These are phyloP conservation scores for Tenthredo amoena DNA, from an alignment of 2,888 invertebrate species.

Conservation along the genomic window DNA sequence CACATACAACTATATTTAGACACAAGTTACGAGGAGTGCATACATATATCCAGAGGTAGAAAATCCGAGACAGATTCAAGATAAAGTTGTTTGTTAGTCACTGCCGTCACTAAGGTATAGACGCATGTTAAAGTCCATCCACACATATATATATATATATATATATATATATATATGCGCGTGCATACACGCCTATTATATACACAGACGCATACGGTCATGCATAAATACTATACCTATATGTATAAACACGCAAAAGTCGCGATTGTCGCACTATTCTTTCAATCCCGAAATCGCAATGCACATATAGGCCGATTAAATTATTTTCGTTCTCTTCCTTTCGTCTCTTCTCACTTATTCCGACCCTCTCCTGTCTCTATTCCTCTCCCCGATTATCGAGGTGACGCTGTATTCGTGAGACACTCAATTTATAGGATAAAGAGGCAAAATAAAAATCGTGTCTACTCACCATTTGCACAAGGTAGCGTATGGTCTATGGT, in stretches of 20 bases:
- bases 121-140: not conserved
- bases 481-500: slow-evolving; percentile 70
- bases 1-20: slow-evolving; percentile 4
- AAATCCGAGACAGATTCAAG: slow-evolving; percentile 13
- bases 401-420: no score
- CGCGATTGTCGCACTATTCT: not conserved
- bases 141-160: no score
- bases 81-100: slow-evolving; percentile 13
- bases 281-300: no score
- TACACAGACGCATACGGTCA: no score
- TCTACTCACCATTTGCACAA: slow-evolving; percentile 67
- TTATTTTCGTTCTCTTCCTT: no score
- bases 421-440: not conserved
- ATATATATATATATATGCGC: no score
- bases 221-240: not conserved
- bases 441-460: not conserved
- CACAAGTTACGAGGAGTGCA: not conserved
- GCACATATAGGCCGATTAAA: no score
- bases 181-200: no score
- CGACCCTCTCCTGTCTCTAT: no score
- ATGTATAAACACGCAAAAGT: not conserved
- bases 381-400: no score
- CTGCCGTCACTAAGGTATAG: not conserved
- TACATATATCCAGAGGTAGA: not conserved
- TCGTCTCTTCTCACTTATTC: no score